Conservation (phyloP, 2,797 vertebrate species). For the Pseudocheirus occidentalis region DNA sequence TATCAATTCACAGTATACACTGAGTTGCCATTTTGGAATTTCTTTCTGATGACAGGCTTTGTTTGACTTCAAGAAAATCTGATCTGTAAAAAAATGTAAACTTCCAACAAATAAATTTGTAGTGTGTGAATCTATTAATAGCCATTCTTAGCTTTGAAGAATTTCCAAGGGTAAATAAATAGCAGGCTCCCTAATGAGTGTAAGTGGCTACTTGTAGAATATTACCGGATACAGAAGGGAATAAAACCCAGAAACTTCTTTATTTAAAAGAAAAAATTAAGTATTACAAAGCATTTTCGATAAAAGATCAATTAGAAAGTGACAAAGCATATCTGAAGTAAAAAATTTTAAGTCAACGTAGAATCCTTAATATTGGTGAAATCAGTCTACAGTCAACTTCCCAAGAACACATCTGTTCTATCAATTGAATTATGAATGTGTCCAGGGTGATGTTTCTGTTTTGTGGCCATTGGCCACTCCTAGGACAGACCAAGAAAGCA, state of each 20-base stretch:
- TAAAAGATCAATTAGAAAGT: not conserved
- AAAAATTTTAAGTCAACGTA: not conserved
- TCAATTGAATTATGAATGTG: not conserved
- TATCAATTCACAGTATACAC: not conserved
- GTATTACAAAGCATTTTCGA: not conserved
- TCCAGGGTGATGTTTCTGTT: not conserved
- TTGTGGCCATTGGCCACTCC: not conserved
- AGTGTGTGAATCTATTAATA: not conserved
- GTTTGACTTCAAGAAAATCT: not conserved
- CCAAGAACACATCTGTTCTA: not conserved
- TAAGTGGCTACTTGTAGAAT: slow-evolving; percentile 3
- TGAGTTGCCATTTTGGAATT: not conserved
- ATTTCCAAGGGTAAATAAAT: not conserved
- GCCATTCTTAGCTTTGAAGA: not conserved
- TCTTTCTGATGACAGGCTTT: not conserved
- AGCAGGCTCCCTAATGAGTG: not conserved
- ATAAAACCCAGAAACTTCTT: not conserved
- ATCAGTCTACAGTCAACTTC: not conserved
- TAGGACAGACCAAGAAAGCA: not conserved
- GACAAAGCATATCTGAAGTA: not conserved
- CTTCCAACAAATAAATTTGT: not conserved
- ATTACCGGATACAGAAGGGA: not conserved
- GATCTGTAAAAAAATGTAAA: slow-evolving; percentile 15
- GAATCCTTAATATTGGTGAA: not conserved
- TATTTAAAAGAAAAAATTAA: not conserved